These are phyloP conservation scores for Mycteria americana DNA, from an alignment of 2,797 vertebrate species.

Conservation along the genomic window DNA sequence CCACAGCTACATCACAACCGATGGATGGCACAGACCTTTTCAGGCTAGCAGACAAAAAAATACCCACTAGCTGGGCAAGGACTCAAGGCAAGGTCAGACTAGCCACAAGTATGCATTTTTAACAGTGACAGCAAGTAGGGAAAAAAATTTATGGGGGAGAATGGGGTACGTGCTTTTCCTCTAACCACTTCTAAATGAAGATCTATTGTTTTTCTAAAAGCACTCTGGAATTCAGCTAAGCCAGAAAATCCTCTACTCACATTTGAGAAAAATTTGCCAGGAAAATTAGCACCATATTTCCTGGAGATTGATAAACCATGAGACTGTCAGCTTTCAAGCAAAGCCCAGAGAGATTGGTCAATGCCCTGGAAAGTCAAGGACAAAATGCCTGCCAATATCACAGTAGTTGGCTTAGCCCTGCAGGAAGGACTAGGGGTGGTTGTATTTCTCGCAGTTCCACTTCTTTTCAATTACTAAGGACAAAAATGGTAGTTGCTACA, in stretches of 20 bases:
- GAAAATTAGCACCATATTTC: not conserved
- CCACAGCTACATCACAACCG: fast-evolving
- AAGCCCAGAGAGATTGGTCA: not conserved
- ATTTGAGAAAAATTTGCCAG: not conserved
- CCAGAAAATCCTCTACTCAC: not conserved
- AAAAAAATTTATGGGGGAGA: not conserved
- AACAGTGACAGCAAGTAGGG: not conserved
- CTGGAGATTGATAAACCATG: not conserved
- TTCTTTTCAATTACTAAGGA: not conserved
- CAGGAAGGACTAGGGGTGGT: not conserved
- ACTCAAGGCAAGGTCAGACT: not conserved
- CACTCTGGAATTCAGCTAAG: not conserved
- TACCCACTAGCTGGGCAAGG: not conserved
- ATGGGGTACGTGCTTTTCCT: not conserved
- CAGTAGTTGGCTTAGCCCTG: not conserved
- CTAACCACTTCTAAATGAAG: not conserved
- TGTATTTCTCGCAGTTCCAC: not conserved
- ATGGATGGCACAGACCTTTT: not conserved
- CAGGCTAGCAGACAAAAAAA: not conserved
- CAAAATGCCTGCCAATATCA: not conserved
- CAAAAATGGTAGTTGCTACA: not conserved
- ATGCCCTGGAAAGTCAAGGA: not conserved
- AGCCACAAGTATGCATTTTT: not conserved
- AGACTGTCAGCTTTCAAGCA: not conserved
- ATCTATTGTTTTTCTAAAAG: not conserved